Conservation (phyloP, 2,113 vertebrate genomes). For the Trichomycterus rosablanca region DNA sequence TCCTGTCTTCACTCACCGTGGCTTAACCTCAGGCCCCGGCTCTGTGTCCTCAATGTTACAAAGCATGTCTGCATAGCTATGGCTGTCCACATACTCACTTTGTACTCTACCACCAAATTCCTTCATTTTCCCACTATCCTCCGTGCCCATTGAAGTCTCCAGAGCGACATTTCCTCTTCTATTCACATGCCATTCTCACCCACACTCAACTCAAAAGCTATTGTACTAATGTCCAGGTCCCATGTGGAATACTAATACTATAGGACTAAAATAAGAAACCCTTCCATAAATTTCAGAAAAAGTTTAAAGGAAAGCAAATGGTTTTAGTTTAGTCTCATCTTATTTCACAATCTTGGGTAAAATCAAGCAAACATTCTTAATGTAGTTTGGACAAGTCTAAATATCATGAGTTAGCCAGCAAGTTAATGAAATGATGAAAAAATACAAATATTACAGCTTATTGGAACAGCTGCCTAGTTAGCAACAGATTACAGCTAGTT, state of each 20-base stretch:
- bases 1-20: slow-evolving; percentile 1
- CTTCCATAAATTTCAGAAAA: neutral
- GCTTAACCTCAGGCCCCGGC: neutral
- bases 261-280: slow-evolving; percentile 2
- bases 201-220: slow-evolving; percentile 24
- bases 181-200: slow-evolving; percentile 32
- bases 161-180: slow-evolving; percentile 2
- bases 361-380: too few species aligned
- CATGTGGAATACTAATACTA: slow-evolving; percentile 5
- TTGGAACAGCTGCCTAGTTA: too few species aligned
- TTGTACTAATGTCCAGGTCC: slow-evolving; percentile 26
- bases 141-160: slow-evolving; percentile 28
- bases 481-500: too few species aligned
- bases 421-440: too few species aligned
- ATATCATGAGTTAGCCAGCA: too few species aligned
- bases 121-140: slow-evolving; percentile 24
- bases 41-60: neutral
- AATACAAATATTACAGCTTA: too few species aligned
- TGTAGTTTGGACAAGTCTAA: too few species aligned
- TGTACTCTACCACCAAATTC: neutral
- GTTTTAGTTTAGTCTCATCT: too few species aligned
- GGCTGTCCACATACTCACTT: neutral
- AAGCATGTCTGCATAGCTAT: neutral
- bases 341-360: too few species aligned
- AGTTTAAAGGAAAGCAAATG: too few species aligned